phyloP scores from a whole-genome alignment of 2,797 vertebrate species.

The Sciaenops ocellatus region DNA sequence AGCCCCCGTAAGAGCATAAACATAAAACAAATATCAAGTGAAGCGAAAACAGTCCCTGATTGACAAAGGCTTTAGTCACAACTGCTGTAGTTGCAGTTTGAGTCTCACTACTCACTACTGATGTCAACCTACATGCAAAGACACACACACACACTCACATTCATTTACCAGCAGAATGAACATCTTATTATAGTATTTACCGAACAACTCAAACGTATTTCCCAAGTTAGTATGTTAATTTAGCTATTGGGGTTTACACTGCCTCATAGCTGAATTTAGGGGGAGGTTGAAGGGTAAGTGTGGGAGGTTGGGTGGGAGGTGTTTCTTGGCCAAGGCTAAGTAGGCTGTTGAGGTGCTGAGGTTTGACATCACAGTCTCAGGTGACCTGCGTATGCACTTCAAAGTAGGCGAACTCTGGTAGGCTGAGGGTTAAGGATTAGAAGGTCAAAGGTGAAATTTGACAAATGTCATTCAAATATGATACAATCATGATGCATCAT shows the following conservation, averaged over 20 bases:
- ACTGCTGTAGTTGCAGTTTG: conserved; percentile 40
- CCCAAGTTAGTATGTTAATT: conserved; percentile 66
- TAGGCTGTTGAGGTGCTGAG: conserved; percentile 29
- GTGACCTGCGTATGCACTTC: background rate
- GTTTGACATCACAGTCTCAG: conserved; percentile 40
- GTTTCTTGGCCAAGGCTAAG: conserved; percentile 43
- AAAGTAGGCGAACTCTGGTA: background rate
- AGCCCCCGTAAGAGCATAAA: background rate
- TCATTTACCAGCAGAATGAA: conserved; percentile 67
- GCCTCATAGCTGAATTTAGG: conserved; percentile 9
- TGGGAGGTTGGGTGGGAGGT: conserved; percentile 69
- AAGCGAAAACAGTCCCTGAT: conserved; percentile 2
- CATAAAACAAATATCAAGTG: background rate
- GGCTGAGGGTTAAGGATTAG: background rate
- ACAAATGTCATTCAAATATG: conserved; percentile 42
- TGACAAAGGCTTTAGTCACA: background rate
- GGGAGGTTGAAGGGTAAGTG: conserved; percentile 49
- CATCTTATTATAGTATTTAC: conserved; percentile 15
- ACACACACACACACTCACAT: conserved; percentile 15
- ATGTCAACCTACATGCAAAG: conserved; percentile 55
- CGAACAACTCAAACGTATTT: conserved; percentile 37
- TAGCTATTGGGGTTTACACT: conserved; percentile 44
- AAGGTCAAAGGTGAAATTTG: conserved; percentile 43
- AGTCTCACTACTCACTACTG: background rate
- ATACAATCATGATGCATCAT: background rate